Percentiles rank a stretch among this genome's conserved stretches.
Evolutionary conservation across 2,797 vertebrate genomes (phyloP).

Genomic region (Lacerta agilis): DNA sequence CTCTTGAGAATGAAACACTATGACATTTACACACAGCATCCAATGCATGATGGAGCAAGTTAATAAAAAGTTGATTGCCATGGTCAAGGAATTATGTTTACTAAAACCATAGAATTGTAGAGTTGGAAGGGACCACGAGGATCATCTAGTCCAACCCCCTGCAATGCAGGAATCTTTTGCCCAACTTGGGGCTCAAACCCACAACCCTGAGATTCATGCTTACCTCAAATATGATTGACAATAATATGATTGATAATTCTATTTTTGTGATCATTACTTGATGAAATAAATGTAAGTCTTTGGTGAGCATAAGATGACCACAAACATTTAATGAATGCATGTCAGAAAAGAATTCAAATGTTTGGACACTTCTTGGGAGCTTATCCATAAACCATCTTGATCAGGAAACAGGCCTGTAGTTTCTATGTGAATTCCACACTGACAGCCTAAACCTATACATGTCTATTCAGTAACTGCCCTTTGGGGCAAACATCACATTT

Average conservation of each 20-base stretch:
- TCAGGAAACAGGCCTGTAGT: not conserved
- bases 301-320: not conserved
- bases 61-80: fast-evolving
- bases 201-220: too few species aligned
- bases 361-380: not conserved
- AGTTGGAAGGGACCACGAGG: too few species aligned
- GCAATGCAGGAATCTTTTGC: too few species aligned
- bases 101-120: too few species aligned
- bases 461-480: not conserved
- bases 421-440: not conserved
- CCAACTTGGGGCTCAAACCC: too few species aligned
- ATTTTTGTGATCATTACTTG: not conserved
- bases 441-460: not conserved
- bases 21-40: not conserved
- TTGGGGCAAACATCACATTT: not conserved
- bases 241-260: not conserved
- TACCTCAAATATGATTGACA: too few species aligned
- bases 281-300: not conserved
- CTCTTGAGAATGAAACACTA: constrained; percentile 18
- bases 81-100: not conserved
- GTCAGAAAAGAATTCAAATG: not conserved
- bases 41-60: not conserved
- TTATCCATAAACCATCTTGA: not conserved
- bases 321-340: not conserved
- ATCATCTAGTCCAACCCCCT: too few species aligned